A percentile compares a stretch with the other conserved stretches of the same genome.
Evolutionary conservation across 2,113 vertebrate species (phyloP).

Genomic region (Cephalopterus ornatus): DNA sequence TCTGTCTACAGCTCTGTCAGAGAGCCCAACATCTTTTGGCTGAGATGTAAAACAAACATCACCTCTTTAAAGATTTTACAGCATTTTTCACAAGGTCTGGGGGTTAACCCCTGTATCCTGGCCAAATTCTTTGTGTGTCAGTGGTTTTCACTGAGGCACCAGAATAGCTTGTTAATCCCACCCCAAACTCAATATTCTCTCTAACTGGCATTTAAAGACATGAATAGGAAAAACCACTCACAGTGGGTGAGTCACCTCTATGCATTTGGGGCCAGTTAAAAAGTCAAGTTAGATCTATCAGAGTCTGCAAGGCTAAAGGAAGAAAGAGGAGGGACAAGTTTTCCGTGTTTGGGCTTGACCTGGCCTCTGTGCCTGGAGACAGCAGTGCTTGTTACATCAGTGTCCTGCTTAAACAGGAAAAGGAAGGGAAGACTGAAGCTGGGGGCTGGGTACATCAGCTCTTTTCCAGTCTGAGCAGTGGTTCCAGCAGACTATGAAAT

Average conservation of each 20-base stretch:
- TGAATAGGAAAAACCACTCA: not conserved
- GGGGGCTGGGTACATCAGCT: not conserved
- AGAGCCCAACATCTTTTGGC: not conserved
- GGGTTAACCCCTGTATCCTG: not conserved
- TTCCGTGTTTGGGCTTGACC: not conserved
- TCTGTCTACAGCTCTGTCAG: not conserved
- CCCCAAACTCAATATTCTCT: not conserved
- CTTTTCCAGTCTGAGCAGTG: not conserved
- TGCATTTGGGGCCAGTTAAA: not conserved
- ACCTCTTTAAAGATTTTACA: not conserved
- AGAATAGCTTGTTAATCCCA: not conserved
- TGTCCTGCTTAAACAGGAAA: not conserved
- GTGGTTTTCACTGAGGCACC: not conserved
- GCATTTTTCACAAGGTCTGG: not conserved
- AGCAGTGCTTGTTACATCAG: not conserved
- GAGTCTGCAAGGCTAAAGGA: not conserved
- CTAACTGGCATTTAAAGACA: not conserved
- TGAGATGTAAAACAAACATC: not conserved
- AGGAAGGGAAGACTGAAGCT: not conserved
- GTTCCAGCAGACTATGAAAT: not conserved
- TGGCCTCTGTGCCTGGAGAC: not conserved
- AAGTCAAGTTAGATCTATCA: not conserved
- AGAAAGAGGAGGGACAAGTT: rapidly evolving
- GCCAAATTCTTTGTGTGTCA: not conserved
- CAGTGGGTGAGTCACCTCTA: not conserved